Evolutionary conservation across 2,113 vertebrate genomes (phyloP).

Genomic region (Tyrannus savana): DNA sequence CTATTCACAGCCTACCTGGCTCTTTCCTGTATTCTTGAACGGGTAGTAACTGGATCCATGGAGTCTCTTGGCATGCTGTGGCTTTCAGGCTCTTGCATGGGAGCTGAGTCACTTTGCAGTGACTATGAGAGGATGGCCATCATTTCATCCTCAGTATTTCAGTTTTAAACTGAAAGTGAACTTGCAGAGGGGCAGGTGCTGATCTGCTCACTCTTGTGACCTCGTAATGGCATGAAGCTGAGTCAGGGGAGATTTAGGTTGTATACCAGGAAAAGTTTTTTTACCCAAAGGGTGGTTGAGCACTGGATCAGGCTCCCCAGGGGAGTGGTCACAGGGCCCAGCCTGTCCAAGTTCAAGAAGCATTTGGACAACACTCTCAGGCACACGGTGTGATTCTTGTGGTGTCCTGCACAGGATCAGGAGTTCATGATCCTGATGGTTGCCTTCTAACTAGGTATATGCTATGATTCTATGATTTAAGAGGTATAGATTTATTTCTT

Average conservation of each 20-base stretch:
- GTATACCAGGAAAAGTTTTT: neutral
- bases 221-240: neutral
- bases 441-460: neutral
- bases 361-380: neutral
- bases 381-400: neutral
- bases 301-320: neutral
- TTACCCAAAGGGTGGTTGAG: neutral
- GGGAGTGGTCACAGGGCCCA: neutral
- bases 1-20: neutral
- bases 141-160: neutral
- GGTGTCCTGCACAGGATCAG: neutral
- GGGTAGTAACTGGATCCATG: neutral
- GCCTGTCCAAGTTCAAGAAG: neutral
- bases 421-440: neutral
- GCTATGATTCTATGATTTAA: neutral
- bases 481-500: neutral
- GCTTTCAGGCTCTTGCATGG: neutral
- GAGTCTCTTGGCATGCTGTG: neutral
- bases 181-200: neutral
- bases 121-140: neutral
- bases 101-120: neutral
- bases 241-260: neutral
- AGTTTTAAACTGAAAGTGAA: neutral
- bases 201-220: neutral
- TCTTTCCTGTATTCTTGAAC: neutral